phyloP scores from a whole-genome alignment of 1,140 invertebrate species.

The Araneus ventricosus region DNA sequence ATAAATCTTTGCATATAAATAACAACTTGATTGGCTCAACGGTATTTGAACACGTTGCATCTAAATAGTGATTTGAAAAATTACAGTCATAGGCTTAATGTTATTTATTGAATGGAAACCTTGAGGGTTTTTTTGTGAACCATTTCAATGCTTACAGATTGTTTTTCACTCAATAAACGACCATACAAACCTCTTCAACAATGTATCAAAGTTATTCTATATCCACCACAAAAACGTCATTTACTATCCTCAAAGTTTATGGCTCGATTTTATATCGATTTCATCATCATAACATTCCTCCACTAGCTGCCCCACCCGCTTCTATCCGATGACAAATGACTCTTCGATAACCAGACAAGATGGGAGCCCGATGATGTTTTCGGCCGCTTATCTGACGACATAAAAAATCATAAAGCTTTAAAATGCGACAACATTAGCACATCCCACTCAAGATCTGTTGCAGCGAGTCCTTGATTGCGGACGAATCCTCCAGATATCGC shows the following conservation, averaged over 20 bases:
- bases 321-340: constrained; percentile 42
- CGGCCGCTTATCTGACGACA: neutral
- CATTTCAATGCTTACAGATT: too few species aligned
- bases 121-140: too few species aligned
- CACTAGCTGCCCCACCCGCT: neutral
- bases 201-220: too few species aligned
- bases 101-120: too few species aligned
- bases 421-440: constrained; percentile 51
- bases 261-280: neutral
- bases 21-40: too few species aligned
- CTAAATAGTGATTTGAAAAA: too few species aligned
- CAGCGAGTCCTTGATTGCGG: constrained; percentile 9
- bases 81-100: too few species aligned
- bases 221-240: too few species aligned
- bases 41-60: too few species aligned
- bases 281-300: neutral
- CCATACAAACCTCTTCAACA: too few species aligned
- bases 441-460: constrained; percentile 4
- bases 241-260: neutral
- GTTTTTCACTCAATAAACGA: too few species aligned
- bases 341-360: constrained; percentile 37
- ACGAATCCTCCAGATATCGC: constrained; percentile 12
- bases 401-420: constrained; percentile 44
- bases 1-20: too few species aligned
- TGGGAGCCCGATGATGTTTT: constrained; percentile 1